Base-by-base conservation (phyloP, 1,140 invertebrate genomes). In the Camponotus pennsylvanicus region DNA sequence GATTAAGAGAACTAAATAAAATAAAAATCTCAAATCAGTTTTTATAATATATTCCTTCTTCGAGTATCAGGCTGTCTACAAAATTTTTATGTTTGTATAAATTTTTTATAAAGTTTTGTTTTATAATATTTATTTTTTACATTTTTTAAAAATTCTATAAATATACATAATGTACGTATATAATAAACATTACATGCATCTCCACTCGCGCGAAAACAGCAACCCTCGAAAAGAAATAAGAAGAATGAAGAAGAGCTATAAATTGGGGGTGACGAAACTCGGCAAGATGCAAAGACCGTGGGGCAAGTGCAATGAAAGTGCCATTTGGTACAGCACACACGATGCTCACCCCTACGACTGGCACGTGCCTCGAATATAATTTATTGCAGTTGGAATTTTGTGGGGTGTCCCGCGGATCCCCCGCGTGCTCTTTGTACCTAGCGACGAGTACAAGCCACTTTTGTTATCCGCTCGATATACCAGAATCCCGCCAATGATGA, bases 251-350 rank as follows among this genome's bases (percentile, higher is more conserved):
- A 92, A 91, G 77, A 85, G 90, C 89, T 85, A 93, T 92, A 93
- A 93, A 93, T 93, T 91, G 67, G 67, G 59, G 82, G 49, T 61
- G 66, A 15, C 34, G 61, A 87, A 90, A 85, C 85, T 91, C 64
- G 91, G 66, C 70, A 88, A 88, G 92, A 93, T 93, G 92, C 93
- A 94, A 93, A 93, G 87, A 91, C 91, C 83, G 86, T 80, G 88
- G 80, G 87, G 91, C 93, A 93, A 93, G 92, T 92, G 92, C 93
- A 92, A 94, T 94, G 92, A 94, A 94, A 94, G 92, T 94, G 89
- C 90, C 93, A 93, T 94, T 94, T 94, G 92, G 90, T 86, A 89
- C 89, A 88, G 83, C 90, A 91, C 87, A 92, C 86, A 86, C 76
- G 86, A 71, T 57, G 71, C 80, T 88, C 89, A 88, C 86, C 69